Percentiles rank a stretch among this genome's conserved stretches.
These are phyloP conservation scores for Hemicordylus capensis DNA, from an alignment of 2,113 vertebrate species.

Conservation along the genomic window DNA sequence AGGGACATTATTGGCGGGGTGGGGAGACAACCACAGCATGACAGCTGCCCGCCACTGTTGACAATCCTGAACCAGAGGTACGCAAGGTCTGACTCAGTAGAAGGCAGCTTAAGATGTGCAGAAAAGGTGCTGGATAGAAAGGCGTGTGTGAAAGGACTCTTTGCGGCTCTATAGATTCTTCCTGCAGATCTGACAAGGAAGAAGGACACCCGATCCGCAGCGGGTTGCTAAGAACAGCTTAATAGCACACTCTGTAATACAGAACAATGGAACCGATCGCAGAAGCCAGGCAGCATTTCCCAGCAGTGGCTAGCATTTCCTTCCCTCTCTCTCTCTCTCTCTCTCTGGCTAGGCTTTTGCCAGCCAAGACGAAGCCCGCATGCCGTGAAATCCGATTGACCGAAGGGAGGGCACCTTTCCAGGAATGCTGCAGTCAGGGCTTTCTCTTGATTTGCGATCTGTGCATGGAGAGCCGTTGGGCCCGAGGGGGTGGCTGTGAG, in stretches of 20 bases:
- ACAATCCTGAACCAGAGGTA: no score
- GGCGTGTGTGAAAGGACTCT: no score
- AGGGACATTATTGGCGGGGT: no score
- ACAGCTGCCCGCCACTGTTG: no score
- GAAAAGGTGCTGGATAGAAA: no score
- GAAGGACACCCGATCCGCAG: neutral
- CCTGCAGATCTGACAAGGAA: neutral
- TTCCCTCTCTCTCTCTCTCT: neutral
- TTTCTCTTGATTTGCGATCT: rapidly evolving
- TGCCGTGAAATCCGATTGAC: neutral
- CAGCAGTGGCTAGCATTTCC: neutral
- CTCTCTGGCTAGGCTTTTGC: neutral
- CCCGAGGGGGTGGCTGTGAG: neutral
- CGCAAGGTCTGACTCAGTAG: no score
- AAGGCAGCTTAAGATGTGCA: no score
- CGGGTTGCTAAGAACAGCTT: neutral
- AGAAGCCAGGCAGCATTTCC: conserved; percentile 9
- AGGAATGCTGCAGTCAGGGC: rapidly evolving
- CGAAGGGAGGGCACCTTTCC: conserved; percentile 8
- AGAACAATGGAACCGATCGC: neutral
- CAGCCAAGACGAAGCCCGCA: conserved; percentile 24
- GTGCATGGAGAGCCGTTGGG: neutral
- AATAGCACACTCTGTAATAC: rapidly evolving
- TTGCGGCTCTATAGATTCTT: neutral
- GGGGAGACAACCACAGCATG: no score